Conservation (phyloP, 2,113 vertebrate species). For the Deroptyus accipitrinus region DNA sequence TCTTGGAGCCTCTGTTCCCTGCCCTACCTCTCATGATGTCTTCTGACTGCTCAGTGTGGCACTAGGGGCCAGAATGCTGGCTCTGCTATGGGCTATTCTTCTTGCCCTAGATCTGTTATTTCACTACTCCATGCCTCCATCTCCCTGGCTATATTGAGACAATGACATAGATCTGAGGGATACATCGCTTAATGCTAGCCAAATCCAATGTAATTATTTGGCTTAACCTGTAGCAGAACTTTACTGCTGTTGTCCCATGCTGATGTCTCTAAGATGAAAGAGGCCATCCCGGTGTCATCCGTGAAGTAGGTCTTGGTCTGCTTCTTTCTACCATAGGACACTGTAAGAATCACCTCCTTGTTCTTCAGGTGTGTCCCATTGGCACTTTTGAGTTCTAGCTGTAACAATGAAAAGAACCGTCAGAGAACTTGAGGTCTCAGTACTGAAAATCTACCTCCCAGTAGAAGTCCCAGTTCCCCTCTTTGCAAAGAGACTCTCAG, state of each 20-base stretch:
- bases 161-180: neutral
- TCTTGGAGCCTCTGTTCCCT: neutral
- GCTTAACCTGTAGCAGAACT: slow-evolving; percentile 26
- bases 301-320: slow-evolving; percentile 26
- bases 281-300: slow-evolving; percentile 7
- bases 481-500: neutral
- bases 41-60: neutral
- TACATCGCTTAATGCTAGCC: neutral
- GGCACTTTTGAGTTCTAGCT: slow-evolving; percentile 57
- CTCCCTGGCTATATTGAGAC: neutral
- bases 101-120: neutral
- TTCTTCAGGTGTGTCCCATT: slow-evolving; percentile 31
- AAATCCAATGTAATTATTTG: neutral
- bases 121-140: neutral
- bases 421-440: neutral
- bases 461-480: neutral
- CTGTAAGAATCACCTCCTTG: slow-evolving; percentile 32
- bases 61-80: neutral
- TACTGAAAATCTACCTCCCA: neutral
- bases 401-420: neutral
- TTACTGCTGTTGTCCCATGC: slow-evolving; percentile 31
- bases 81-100: neutral
- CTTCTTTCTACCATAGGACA: neutral
- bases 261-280: slow-evolving; percentile 34
- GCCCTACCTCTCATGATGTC: neutral